Percentiles rank a stretch among this genome's conserved stretches.
Conservation (phyloP, 2,888 invertebrate species). For the Acanthosepion esculentum region DNA sequence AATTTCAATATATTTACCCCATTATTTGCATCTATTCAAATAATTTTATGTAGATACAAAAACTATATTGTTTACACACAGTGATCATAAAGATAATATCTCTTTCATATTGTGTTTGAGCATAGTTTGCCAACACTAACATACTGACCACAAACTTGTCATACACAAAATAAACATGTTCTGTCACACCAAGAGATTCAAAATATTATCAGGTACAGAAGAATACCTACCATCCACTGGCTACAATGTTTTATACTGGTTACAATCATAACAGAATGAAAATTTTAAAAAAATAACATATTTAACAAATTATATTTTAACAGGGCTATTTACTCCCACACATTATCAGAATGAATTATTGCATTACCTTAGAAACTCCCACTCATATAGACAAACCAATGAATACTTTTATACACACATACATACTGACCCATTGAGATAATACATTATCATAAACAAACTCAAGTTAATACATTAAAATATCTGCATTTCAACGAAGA, state of each 20-base stretch:
- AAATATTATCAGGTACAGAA: neutral
- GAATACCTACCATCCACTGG: neutral
- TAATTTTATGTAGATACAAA: neutral
- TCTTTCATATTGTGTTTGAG: neutral
- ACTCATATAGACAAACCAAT: neutral
- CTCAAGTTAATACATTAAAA: neutral
- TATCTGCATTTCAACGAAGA: neutral
- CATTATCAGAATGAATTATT: neutral
- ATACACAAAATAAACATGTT: neutral
- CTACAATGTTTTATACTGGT: neutral
- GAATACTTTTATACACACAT: neutral
- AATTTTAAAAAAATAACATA: neutral
- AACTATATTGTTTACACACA: neutral
- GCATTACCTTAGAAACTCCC: neutral
- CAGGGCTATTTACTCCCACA: neutral
- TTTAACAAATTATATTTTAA: neutral
- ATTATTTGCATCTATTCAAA: too few species aligned
- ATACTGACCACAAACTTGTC: neutral
- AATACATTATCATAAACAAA: neutral
- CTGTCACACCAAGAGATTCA: neutral
- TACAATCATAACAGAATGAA: neutral
- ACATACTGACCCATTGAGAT: neutral
- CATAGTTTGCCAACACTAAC: neutral
- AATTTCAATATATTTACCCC: too few species aligned
- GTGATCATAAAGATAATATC: neutral